Base-by-base conservation (phyloP, 2,797 vertebrate species). In the Alauda arvensis region DNA sequence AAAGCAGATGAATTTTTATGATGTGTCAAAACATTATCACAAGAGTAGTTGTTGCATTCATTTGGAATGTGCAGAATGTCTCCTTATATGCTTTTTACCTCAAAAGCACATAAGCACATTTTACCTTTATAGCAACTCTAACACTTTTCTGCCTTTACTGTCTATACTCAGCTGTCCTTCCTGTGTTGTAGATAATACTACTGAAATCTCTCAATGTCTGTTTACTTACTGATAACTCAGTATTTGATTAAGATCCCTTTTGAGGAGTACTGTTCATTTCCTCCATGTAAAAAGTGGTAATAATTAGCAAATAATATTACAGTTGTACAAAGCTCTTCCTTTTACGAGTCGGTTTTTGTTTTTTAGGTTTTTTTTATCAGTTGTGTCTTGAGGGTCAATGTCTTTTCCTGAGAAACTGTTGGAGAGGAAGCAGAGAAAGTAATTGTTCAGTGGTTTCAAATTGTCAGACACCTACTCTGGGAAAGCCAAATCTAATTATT, bases 401-500 rank as follows among this genome's bases (percentile, higher is more conserved):
- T 78, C 77, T 90, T 87, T 91, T 94, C 83, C 85, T 95, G 92
- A 89, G 76, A 91, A 84, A 85, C 74, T 88, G 80, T 77, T 84
- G 75, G 77, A 83, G 80, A 91, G 94, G 85, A 95, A 94, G 75
- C 55, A 87, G 90, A 85, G 92, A 89, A 94, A 78, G 39, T 68
- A 84, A 92, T 79, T 84, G 57, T 85, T 92, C 85, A 87, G 87
- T 1, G 0, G 63, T 85, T 51, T 92, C 85, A 90, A 92, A 71
- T 63, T 2, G 14, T 93, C 70, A 77, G 56, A 85, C 83, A 89
- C 87, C 83, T 95, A 91, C 91, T 89, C 67, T 90, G 85, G 91
- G 85, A 92, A 93, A 92, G 68, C 52, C 70, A 52, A 82, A 87
- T 88, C 57, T 91, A 94, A 95, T 93, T 83, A 68, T 91, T 95